phyloP scores from a whole-genome alignment of 2,113 vertebrate genomes.

The Esox niger region DNA sequence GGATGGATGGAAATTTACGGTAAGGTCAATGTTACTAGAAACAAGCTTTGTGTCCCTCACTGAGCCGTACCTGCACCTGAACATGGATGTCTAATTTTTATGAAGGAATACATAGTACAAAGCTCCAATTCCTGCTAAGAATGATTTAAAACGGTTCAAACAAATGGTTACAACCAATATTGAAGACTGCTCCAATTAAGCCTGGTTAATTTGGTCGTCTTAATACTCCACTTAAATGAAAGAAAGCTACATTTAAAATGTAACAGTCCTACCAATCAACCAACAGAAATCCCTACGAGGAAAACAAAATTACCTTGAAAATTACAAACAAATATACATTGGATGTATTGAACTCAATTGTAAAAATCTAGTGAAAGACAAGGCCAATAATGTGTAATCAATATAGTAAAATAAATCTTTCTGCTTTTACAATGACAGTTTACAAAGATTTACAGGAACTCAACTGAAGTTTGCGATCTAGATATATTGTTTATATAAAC shows the following conservation, averaged over 20 bases:
- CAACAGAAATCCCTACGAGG: conserved; percentile 5
- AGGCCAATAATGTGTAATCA: neutral
- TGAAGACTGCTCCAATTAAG: neutral
- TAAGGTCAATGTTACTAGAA: neutral
- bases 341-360: neutral
- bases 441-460: conserved; percentile 24
- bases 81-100: neutral
- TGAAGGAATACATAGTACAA: neutral
- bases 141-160: neutral
- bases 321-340: neutral
- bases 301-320: conserved; percentile 12
- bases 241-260: neutral
- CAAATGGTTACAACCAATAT: neutral
- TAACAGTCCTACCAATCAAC: neutral
- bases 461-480: conserved; percentile 21
- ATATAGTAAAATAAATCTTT: conserved; percentile 4
- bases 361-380: neutral
- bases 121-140: neutral
- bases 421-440: conserved; percentile 13
- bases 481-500: conserved; percentile 54
- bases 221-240: neutral
- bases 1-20: neutral
- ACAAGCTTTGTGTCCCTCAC: neutral
- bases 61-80: neutral
- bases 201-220: neutral